Evolutionary conservation across 2,888 invertebrate genomes (phyloP), one percentile per base, ranked within the genome.

Genomic region (Ennomos erosarius): DNA sequence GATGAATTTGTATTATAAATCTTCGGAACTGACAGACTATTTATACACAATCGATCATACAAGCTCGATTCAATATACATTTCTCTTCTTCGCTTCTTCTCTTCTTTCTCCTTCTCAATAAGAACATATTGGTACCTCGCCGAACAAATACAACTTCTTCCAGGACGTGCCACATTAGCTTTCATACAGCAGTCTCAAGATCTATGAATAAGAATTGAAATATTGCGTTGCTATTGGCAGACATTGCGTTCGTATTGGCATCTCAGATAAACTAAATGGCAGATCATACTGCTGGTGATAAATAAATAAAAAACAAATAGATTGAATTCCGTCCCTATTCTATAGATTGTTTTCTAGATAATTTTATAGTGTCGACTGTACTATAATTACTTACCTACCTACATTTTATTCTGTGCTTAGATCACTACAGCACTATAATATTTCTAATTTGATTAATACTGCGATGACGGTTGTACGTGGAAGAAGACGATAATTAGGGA

Each of bases 141-240:
- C 42, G 33, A 53, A 40, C 49, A 39, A 40, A 46, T 40, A 52
- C 54, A 58, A 60, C 50, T 50, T 54, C 47, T 50, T 36, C 53
- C 55, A 44, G 58, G 50, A 61, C 55, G 54, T 59, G 59, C 59
- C 57, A 58, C 59, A 63, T 67, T 67, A 65, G 47, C 62, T 65
- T 65, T 64, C 64, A 67, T 61, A 63, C 49, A 57, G 60, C 59
- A 52, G 54, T 55, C 51, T 59, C 55, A 48, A 59, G 62, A 61
- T 65, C 67, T 70, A 74, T 76, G 73, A 76, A 76, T 76, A 76
- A 65, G 69, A 75, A 76, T 73, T 72, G 71, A 73, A 70, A 75
- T 68, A 73, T 73, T 66, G 67, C 66, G 67, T 66, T 72, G 65
- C 62, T 72, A 72, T 69, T 57, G 68, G 58, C 68, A 67, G 67